Evolutionary conservation across 2,888 invertebrate species (phyloP).

Genomic region (Cantharis nigra): DNA sequence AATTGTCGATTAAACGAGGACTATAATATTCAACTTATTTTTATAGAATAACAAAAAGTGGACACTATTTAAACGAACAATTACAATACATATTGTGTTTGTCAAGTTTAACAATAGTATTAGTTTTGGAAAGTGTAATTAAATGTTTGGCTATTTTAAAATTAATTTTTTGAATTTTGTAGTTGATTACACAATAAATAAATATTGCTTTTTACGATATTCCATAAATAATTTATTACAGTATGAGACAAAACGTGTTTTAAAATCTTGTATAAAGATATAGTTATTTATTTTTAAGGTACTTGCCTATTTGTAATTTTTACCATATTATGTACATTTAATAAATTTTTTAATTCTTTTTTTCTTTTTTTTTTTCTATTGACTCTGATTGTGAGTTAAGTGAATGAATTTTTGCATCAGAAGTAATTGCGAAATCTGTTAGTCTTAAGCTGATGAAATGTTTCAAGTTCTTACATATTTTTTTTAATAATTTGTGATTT

Average conservation of each 20-base stretch:
- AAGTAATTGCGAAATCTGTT: not conserved
- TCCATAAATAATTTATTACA: not conserved
- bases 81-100: not conserved
- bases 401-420: slow-evolving; percentile 10
- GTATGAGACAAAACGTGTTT: not conserved
- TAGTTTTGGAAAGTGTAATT: not conserved
- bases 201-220: not conserved
- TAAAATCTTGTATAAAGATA: not conserved
- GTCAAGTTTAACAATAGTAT: not conserved
- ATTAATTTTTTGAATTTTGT: not conserved
- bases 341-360: not conserved
- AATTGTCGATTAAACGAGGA: not conserved
- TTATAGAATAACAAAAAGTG: not conserved
- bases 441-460: slow-evolving; percentile 13
- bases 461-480: slow-evolving; percentile 11
- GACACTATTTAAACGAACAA: not conserved
- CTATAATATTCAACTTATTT: not conserved
- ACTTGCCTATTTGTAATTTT: not conserved
- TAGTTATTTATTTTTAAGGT: not conserved
- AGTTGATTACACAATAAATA: not conserved
- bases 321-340: not conserved
- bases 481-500: slow-evolving; percentile 1
- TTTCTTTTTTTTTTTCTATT: not conserved
- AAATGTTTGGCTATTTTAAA: not conserved
- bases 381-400: not conserved